These are phyloP conservation scores for Caenorhabditis elegans DNA, from an alignment of 1,140 invertebrate species.

Conservation along the genomic window DNA sequence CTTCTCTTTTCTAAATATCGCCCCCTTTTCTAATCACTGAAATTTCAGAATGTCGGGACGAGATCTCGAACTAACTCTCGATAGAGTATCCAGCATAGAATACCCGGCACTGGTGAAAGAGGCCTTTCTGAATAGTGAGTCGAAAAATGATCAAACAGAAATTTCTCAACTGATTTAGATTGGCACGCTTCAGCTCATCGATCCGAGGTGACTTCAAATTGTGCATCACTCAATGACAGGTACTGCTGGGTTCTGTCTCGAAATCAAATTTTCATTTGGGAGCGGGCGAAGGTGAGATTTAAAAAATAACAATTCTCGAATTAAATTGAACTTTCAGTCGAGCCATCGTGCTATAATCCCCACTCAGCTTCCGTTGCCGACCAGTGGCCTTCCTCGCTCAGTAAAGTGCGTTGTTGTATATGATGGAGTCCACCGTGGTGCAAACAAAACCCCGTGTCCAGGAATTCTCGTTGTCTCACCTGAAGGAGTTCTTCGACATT, in stretches of 20 bases:
- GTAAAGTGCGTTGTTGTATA: neutral
- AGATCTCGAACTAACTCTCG: neutral
- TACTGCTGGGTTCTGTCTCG: neutral
- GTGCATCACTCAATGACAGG: neutral
- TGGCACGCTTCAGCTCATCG: conserved; percentile 2
- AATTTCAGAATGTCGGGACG: neutral
- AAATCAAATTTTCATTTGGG: conserved; percentile 4
- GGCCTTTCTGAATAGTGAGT: neutral
- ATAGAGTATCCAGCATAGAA: neutral
- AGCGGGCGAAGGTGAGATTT: neutral
- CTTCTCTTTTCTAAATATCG: no score
- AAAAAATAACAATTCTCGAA: neutral
- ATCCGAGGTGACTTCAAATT: neutral
- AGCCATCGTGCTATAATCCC: neutral
- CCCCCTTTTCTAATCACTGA: neutral
- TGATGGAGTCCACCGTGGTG: neutral
- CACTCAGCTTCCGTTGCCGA: neutral
- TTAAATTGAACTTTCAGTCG: neutral
- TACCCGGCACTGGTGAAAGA: neutral
- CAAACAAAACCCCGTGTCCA: neutral
- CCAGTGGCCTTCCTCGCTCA: neutral
- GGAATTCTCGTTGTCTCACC: neutral
- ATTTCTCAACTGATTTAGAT: neutral
- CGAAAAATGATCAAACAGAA: neutral
- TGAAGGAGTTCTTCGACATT: neutral